Base-by-base conservation (phyloP, 2,888 invertebrate species). In the Brachypalpus laphriformis region DNA sequence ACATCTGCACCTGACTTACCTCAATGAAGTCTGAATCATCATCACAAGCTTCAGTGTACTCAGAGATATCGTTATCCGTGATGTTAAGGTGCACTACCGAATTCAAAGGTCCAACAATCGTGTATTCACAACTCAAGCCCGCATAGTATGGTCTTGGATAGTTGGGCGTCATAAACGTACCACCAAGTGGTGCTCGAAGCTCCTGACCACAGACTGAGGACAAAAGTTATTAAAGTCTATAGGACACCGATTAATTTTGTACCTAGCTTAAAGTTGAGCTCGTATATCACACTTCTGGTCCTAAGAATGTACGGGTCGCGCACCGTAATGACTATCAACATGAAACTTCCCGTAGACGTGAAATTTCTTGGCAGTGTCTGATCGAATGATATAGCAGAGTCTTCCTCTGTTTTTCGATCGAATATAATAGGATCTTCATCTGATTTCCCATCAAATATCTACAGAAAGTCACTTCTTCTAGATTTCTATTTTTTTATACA, bases 361-460 rank as follows among this genome's bases (percentile, higher is more conserved):
- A 94, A 92, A 0, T 93, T 89, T 1, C 94, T 93, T 0, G 96
- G 96, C 68, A 93, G 87, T 0, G 88, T 90, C 0, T 71, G 88
- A 0, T 96, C 97, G 91, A 98, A 98, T 89, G 94, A 96, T 87
- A n/a, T n/a, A n/a, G n/a, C n/a, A n/a, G n/a, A n/a, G n/a, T n/a
- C n/a, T n/a, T n/a, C n/a, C n/a, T n/a, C n/a, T n/a, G n/a, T n/a
- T n/a, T n/a, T n/a, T n/a, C n/a, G n/a, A n/a, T 94, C 94, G 3
- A 95, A 95, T 2, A 97, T 90, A 9, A 96, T 90, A 0, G 94
- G 94, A 2, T 95, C 93, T 31, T 94, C 93, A 0, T 93, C 92
- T 1, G 87, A 87, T 42, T 87, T 77, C 0, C 98, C 98, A 90
- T 97, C 96, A 87, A 94, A 95, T 71, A 97, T 91, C 95, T 95